These are phyloP conservation scores for Apantesis nais DNA, from an alignment of 2,888 invertebrate species.

Conservation along the genomic window DNA sequence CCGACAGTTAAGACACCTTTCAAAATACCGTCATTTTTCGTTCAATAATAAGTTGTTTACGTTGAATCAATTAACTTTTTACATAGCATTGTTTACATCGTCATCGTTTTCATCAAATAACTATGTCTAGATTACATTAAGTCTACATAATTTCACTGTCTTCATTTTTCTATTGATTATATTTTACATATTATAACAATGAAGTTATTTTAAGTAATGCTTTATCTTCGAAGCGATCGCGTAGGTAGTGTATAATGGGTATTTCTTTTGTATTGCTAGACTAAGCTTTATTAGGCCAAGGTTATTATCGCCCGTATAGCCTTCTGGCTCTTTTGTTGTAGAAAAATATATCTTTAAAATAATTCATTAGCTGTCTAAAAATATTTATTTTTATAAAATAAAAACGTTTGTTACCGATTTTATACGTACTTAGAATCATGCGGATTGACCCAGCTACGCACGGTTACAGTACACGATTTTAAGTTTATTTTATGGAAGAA, in stretches of 20 bases:
- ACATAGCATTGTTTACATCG: neutral
- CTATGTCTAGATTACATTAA: neutral
- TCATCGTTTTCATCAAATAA: neutral
- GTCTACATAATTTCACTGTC: neutral
- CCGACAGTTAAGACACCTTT: no score
- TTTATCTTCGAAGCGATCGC: slow-evolving; percentile 2
- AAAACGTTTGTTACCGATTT: neutral
- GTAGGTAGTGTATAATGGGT: neutral
- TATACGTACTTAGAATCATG: neutral
- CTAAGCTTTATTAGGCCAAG: neutral
- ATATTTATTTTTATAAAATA: neutral
- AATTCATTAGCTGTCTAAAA: neutral
- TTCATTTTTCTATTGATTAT: neutral
- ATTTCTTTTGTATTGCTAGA: neutral
- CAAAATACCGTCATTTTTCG: no score
- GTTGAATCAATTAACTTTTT: neutral
- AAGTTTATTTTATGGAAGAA: no score
- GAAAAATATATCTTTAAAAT: neutral
- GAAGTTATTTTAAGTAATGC: neutral
- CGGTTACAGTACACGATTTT: no score
- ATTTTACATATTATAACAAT: neutral
- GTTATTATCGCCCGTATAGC: slow-evolving; percentile 4
- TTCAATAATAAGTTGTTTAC: no score
- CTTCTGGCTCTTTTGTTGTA: neutral
- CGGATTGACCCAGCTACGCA: no score